These are phyloP conservation scores for Ricordea florida DNA, from an alignment of 92 coral and sea anemone genomes.

Conservation along the genomic window DNA sequence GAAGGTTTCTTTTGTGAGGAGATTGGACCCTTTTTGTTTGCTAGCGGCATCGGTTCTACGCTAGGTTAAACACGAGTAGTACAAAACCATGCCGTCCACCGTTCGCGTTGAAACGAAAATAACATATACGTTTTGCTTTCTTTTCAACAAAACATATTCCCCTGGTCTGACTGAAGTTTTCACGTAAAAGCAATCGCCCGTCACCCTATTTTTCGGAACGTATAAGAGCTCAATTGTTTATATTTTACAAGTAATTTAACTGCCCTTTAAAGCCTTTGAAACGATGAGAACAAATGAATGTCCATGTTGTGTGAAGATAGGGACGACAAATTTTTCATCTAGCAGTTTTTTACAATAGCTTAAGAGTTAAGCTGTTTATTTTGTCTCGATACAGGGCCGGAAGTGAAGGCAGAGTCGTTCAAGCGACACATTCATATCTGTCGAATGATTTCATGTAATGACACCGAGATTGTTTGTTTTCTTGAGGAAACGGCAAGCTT, in stretches of 20 bases:
- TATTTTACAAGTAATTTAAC: neutral
- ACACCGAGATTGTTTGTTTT: conserved; percentile 6
- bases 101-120: too few relatives aligned
- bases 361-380: conserved; percentile 20
- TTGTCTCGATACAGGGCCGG: conserved; percentile 19
- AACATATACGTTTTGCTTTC: too few relatives aligned
- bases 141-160: too few relatives aligned
- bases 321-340: conserved; percentile 5
- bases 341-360: neutral
- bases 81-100: too few relatives aligned
- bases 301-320: neutral
- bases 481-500: neutral
- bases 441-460: conserved; percentile 32
- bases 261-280: conserved; percentile 7
- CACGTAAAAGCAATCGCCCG: neutral
- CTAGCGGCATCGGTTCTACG: too few relatives aligned
- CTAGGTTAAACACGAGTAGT: too few relatives aligned
- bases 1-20: too few relatives aligned
- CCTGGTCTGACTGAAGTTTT: too few relatives aligned
- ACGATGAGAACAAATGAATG: neutral
- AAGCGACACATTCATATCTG: conserved; percentile 38
- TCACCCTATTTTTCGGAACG: neutral
- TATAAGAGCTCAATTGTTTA: neutral
- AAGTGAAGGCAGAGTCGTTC: conserved; percentile 5
- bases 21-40: too few relatives aligned